A percentile compares a stretch with the other conserved stretches of the same genome.
These are phyloP conservation scores for Tenthredo scrophulariae DNA, from an alignment of 2,888 invertebrate species.

Conservation along the genomic window DNA sequence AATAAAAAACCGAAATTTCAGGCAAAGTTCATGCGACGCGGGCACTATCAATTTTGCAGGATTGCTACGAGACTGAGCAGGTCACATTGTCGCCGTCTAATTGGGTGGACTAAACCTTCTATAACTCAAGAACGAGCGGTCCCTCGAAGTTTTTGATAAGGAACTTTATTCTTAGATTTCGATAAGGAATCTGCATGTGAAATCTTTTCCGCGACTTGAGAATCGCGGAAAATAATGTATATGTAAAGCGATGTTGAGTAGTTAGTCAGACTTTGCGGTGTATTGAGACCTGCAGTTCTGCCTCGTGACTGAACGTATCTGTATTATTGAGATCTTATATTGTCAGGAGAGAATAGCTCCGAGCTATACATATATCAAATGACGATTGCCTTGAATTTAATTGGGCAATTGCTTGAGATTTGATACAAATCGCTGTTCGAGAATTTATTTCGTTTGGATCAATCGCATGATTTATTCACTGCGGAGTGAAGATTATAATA, in stretches of 20 bases:
- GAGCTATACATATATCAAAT: background rate
- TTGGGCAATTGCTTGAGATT: constrained; percentile 27
- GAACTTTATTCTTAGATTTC: no score
- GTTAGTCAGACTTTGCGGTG: background rate
- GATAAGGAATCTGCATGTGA: no score
- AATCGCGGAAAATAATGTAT: no score
- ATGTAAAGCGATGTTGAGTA: background rate
- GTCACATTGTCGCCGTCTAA: no score
- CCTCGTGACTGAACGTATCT: background rate
- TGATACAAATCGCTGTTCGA: background rate
- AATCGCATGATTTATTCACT: background rate
- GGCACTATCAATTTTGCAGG: no score
- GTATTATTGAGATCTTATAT: constrained; percentile 36
- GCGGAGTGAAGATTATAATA: background rate
- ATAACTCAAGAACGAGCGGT: no score
- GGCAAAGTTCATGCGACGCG: no score
- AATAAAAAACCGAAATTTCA: no score
- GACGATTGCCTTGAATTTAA: constrained; percentile 32
- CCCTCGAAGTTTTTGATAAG: no score
- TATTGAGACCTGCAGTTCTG: background rate
- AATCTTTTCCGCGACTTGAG: no score
- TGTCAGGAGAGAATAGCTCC: constrained; percentile 15
- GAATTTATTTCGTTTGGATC: background rate
- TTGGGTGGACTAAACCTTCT: no score
- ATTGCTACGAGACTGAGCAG: no score